These are phyloP conservation scores for Brachypteracias leptosomus DNA, from an alignment of 2,113 vertebrate species.

Conservation along the genomic window DNA sequence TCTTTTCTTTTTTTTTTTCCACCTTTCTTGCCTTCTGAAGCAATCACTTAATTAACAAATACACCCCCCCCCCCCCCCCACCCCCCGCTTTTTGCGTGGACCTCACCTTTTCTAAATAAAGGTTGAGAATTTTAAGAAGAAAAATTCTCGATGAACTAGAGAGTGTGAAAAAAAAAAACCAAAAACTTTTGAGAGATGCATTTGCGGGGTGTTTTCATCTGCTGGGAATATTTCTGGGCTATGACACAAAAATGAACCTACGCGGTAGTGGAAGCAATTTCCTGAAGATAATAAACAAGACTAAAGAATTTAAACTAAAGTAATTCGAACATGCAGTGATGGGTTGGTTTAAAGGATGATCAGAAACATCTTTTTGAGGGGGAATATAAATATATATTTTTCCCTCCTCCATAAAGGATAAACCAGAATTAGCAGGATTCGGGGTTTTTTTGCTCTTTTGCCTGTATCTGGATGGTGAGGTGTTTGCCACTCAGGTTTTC, in stretches of 20 bases:
- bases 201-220: not conserved
- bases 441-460: not conserved
- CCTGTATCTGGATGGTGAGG: not conserved
- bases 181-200: not conserved
- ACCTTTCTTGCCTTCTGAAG: not conserved
- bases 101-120: constrained; percentile 1
- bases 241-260: not conserved
- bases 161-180: not conserved
- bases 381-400: not conserved
- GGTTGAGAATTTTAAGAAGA: not conserved
- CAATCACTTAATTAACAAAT: constrained; percentile 51
- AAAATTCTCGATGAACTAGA: not conserved
- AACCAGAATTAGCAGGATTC: not conserved
- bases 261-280: not conserved
- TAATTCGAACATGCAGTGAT: not conserved
- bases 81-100: not conserved
- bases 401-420: not conserved
- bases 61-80: not conserved
- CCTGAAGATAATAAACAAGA: not conserved
- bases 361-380: not conserved
- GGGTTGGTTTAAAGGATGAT: not conserved
- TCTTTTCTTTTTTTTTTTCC: not conserved
- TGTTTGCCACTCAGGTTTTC: not conserved
- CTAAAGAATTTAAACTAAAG: not conserved
- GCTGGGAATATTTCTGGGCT: not conserved